A percentile compares a stretch with the other conserved stretches of the same genome.
These are phyloP conservation scores for Campoplex nolae DNA, from an alignment of 2,888 invertebrate species.

Conservation along the genomic window DNA sequence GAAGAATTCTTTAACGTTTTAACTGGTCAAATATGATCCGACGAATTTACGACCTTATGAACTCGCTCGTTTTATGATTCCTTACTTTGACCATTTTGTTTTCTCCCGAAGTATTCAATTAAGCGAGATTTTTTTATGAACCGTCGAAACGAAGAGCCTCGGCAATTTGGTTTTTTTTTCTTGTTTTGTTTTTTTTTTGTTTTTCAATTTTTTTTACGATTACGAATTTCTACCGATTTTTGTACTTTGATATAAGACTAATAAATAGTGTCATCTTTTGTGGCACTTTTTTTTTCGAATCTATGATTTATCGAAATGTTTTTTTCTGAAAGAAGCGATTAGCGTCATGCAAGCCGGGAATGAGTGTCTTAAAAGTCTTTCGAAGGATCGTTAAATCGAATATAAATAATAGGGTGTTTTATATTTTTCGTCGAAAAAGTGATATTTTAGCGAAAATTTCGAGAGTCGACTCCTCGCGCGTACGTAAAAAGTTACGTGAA, in stretches of 20 bases:
- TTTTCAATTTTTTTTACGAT: not conserved
- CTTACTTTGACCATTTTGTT: not conserved
- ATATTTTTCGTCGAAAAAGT: constrained; percentile 27
- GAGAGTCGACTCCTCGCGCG: not conserved
- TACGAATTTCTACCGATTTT: not conserved
- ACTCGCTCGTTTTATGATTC: constrained; percentile 14
- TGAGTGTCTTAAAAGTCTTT: constrained; percentile 27
- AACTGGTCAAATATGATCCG: not conserved
- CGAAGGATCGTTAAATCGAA: constrained; percentile 26
- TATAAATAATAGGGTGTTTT: constrained; percentile 40
- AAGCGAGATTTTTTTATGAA: constrained; percentile 18
- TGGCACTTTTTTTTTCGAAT: not conserved
- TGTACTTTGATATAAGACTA: constrained; percentile 8
- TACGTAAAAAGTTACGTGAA: not conserved
- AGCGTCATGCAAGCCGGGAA: constrained; percentile 20
- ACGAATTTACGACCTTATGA: constrained; percentile 27
- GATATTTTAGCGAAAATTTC: constrained; percentile 1
- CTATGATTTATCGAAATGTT: constrained; percentile 19
- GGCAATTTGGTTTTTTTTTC: not conserved
- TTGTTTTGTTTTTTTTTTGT: not conserved
- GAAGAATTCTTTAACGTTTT: not conserved
- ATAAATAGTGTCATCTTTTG: constrained; percentile 14
- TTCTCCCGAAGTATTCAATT: constrained; percentile 18
- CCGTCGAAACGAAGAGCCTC: constrained; percentile 2
- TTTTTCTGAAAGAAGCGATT: not conserved